phyloP scores from a whole-genome alignment of 2,113 vertebrate genomes.

The Mustelus asterias region DNA sequence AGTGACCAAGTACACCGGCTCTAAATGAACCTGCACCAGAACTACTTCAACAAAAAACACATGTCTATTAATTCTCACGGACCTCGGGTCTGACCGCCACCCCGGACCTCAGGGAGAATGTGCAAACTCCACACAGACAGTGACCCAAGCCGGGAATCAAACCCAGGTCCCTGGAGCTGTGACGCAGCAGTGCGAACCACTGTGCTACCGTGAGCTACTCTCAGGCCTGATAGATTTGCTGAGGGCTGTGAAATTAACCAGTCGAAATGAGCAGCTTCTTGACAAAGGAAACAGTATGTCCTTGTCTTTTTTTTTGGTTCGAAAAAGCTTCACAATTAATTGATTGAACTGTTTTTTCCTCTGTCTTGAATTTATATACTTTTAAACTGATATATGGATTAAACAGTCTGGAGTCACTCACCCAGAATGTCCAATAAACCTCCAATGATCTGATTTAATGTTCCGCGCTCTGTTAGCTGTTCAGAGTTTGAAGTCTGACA shows the following conservation, averaged over 20 bases:
- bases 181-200: too few species aligned
- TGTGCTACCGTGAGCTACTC: too few species aligned
- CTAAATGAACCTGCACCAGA: too few species aligned
- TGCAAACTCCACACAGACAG: too few species aligned
- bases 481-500: neutral
- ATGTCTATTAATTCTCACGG: neutral
- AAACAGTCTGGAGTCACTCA: neutral
- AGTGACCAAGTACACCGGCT: too few species aligned
- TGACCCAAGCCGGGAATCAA: too few species aligned
- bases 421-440: neutral
- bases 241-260: neutral
- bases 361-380: neutral
- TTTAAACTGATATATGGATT: constrained; percentile 6
- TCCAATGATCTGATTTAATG: neutral
- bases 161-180: too few species aligned
- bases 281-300: neutral
- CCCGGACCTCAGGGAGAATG: too few species aligned
- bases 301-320: neutral
- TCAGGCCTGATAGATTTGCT: neutral
- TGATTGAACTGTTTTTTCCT: neutral
- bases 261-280: neutral
- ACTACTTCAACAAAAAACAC: neutral
- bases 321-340: neutral
- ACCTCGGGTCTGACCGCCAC: too few species aligned
- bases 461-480: neutral